phyloP scores from a whole-genome alignment of 2,888 invertebrate species.

The Cosmorhoe ocellata region DNA sequence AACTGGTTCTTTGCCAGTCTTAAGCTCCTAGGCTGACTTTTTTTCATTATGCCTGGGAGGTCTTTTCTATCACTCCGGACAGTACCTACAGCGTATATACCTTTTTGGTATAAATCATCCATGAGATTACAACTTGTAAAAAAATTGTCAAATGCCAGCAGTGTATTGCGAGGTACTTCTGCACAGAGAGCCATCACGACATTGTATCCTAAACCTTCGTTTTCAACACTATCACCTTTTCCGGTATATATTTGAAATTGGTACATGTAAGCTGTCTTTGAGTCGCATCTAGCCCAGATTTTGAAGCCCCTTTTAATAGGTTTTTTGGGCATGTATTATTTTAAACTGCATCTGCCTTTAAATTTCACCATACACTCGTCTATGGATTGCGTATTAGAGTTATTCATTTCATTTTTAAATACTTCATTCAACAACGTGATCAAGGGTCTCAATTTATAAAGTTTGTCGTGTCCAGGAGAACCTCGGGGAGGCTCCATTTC shows the following conservation, averaged over 20 bases:
- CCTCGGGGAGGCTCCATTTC: too few relatives aligned
- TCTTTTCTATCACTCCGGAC: constrained; percentile 25
- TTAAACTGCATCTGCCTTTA: constrained; percentile 33
- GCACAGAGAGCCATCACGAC: constrained; percentile 35
- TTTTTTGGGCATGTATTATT: constrained; percentile 41
- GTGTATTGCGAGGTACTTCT: too few relatives aligned
- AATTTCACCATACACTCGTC: constrained; percentile 44
- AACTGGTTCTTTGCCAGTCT: constrained; percentile 40
- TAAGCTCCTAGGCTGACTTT: constrained; percentile 30
- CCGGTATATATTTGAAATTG: constrained; percentile 38
- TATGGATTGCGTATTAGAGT: constrained; percentile 33
- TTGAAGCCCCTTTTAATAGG: constrained; percentile 35
- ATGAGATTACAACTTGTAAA: not conserved
- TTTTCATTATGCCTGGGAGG: constrained; percentile 37
- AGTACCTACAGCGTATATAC: too few relatives aligned
- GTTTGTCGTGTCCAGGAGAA: constrained; percentile 35
- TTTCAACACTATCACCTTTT: constrained; percentile 32
- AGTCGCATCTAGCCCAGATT: constrained; percentile 36
- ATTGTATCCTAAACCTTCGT: constrained; percentile 31
- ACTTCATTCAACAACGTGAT: constrained; percentile 34
- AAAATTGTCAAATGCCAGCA: constrained; percentile 32
- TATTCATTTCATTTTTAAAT: constrained; percentile 26
- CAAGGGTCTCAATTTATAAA: constrained; percentile 36
- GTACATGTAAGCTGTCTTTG: constrained; percentile 35
- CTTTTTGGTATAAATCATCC: too few relatives aligned